These are phyloP conservation scores for Ageneiosus marmoratus DNA, from an alignment of 2,113 vertebrate genomes.

Conservation along the genomic window DNA sequence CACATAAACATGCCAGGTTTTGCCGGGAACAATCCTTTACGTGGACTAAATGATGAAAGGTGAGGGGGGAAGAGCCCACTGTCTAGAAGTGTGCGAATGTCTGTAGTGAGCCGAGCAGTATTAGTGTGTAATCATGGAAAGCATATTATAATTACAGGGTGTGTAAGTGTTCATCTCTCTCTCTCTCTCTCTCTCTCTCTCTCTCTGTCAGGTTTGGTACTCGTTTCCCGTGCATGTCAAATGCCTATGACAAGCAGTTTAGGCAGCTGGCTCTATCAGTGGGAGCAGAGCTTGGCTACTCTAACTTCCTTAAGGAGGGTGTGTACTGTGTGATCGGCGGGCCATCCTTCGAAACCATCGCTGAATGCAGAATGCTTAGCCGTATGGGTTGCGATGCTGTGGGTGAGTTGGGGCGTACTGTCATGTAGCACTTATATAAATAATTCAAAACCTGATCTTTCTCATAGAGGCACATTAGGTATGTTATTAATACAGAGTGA, in stretches of 20 bases:
- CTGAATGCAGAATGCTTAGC: conserved; percentile 80
- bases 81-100: not conserved
- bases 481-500: not conserved
- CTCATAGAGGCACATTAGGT: not conserved
- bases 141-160: not conserved
- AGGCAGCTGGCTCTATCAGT: conserved; percentile 64
- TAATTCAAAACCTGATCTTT: not conserved
- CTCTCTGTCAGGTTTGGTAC: conserved; percentile 78
- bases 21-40: conserved; percentile 82
- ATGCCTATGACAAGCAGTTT: conserved; percentile 82
- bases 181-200: not conserved
- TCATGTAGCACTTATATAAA: not conserved
- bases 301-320: conserved; percentile 76
- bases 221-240: conserved; percentile 90
- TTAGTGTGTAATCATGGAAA: not conserved
- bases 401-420: conserved; percentile 71
- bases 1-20: conserved; percentile 88
- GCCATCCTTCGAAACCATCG: conserved; percentile 87
- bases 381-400: conserved; percentile 85
- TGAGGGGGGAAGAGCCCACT: conserved; percentile 43
- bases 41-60: conserved; percentile 86
- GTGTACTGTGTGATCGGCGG: conserved; percentile 83
- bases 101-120: not conserved
- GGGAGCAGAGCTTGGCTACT: conserved; percentile 73
- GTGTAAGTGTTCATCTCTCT: not conserved